Conservation (phyloP, 2,888 invertebrate genomes). For the Cephus pygmeus region DNA sequence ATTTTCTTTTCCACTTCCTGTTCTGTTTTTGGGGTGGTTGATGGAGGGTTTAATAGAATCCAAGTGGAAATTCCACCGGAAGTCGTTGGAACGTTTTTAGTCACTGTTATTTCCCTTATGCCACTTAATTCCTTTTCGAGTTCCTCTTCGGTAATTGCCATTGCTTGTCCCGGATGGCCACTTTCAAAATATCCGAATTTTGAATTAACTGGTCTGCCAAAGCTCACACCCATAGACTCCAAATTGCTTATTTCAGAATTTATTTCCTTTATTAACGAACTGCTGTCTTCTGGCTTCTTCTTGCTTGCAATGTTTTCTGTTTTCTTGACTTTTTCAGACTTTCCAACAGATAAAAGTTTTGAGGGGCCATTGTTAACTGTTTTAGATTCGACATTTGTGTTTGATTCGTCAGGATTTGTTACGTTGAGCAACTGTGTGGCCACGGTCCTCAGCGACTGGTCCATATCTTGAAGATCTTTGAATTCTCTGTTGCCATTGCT, state of each 20-base stretch:
- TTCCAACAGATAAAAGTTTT: conserved; percentile 13
- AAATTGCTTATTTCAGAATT: conserved; percentile 33
- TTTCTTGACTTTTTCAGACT: conserved; percentile 14
- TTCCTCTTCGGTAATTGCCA: conserved; percentile 75
- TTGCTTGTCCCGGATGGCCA: conserved; percentile 74
- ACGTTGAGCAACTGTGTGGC: conserved; percentile 62
- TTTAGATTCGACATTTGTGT: conserved; percentile 18
- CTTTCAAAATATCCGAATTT: conserved; percentile 60
- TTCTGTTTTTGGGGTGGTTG: conserved; percentile 48
- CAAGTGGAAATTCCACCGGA: conserved; percentile 81
- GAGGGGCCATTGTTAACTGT: conserved; percentile 16
- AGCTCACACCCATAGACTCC: conserved; percentile 37
- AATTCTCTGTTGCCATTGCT: conserved; percentile 32
- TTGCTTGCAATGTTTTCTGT: not conserved
- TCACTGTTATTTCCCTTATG: conserved; percentile 41
- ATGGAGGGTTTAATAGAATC: conserved; percentile 75
- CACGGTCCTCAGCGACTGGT: conserved; percentile 59
- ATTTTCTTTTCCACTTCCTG: conserved; percentile 22
- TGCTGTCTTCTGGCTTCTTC: conserved; percentile 10
- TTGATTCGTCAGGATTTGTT: conserved; percentile 35
- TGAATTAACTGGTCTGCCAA: conserved; percentile 58
- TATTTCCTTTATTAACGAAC: conserved; percentile 27
- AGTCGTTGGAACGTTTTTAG: conserved; percentile 68
- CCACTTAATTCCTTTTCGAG: conserved; percentile 68
- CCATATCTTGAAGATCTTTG: conserved; percentile 57